These are phyloP conservation scores for Accipiter virgatus DNA, from an alignment of 2,113 vertebrate genomes.

Conservation along the genomic window DNA sequence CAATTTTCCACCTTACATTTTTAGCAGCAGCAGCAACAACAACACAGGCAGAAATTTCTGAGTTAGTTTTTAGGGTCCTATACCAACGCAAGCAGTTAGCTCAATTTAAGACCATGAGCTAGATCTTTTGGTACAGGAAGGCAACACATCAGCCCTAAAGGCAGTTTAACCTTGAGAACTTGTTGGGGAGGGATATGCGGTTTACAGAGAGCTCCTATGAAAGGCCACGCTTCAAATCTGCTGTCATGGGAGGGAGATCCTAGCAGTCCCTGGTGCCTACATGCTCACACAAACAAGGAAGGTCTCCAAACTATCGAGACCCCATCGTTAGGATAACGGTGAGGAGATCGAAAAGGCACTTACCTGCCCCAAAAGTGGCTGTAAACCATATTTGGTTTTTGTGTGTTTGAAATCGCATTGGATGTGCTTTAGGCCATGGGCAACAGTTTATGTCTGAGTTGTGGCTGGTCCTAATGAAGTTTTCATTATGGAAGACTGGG, in stretches of 20 bases:
- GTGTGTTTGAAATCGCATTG: neutral
- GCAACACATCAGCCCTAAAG: neutral
- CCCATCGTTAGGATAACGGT: neutral
- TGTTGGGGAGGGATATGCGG: fast-evolving
- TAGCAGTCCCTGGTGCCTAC: neutral
- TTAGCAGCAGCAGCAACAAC: neutral
- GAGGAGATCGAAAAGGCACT: neutral
- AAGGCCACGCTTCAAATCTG: neutral
- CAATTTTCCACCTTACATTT: neutral
- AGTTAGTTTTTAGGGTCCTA: neutral
- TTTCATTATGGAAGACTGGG: neutral
- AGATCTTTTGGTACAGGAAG: neutral
- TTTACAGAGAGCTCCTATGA: neutral
- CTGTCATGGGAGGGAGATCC: neutral
- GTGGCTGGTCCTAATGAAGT: neutral
- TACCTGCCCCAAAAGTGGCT: neutral
- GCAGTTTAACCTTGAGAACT: neutral
- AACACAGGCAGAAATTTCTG: neutral
- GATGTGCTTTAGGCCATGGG: neutral
- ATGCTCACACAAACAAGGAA: neutral
- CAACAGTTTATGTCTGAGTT: neutral
- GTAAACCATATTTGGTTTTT: neutral
- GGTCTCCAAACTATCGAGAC: neutral
- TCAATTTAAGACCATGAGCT: neutral
- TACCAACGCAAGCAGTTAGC: neutral